Evolutionary conservation across 2,888 invertebrate species (phyloP).

Genomic region (Drosophila bunnanda): DNA sequence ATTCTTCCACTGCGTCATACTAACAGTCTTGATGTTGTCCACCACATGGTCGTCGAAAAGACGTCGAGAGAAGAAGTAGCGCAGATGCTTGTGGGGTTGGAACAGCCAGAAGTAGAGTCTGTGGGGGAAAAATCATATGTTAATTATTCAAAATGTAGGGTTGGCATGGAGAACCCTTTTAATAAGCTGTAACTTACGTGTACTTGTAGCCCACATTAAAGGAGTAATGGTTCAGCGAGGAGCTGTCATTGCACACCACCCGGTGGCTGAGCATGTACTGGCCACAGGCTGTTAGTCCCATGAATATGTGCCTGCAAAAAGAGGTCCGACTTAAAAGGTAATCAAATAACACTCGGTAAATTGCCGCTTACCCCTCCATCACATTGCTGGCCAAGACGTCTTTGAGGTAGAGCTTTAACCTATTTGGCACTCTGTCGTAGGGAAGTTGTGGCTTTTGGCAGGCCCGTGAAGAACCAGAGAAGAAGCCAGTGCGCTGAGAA

Average conservation of each 20-base stretch:
- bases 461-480: conserved; percentile 85
- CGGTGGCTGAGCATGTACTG: conserved; percentile 95
- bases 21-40: conserved; percentile 87
- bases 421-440: conserved; percentile 86
- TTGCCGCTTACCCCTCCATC: conserved; percentile 83
- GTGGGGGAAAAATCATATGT: not conserved
- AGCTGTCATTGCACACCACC: conserved; percentile 86
- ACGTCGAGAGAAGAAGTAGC: conserved; percentile 86
- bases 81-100: conserved; percentile 83
- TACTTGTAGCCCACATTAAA: conserved; percentile 87
- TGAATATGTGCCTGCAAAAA: conserved; percentile 91
- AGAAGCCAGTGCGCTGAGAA: conserved; percentile 86
- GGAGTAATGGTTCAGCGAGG: conserved; percentile 86
- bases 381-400: conserved; percentile 87
- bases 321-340: not conserved
- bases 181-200: conserved; percentile 86
- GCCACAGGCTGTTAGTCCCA: conserved; percentile 98
- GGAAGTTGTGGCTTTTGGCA: conserved; percentile 85
- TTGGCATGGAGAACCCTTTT: not conserved
- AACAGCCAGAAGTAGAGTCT: conserved; percentile 85
- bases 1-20: conserved; percentile 88
- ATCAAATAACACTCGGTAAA: not conserved
- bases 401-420: conserved; percentile 87
- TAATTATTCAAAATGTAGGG: too few relatives aligned
- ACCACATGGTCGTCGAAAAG: conserved; percentile 87